These are phyloP conservation scores for Hydrolagus affinis DNA, from an alignment of 2,113 vertebrate species.

Conservation along the genomic window DNA sequence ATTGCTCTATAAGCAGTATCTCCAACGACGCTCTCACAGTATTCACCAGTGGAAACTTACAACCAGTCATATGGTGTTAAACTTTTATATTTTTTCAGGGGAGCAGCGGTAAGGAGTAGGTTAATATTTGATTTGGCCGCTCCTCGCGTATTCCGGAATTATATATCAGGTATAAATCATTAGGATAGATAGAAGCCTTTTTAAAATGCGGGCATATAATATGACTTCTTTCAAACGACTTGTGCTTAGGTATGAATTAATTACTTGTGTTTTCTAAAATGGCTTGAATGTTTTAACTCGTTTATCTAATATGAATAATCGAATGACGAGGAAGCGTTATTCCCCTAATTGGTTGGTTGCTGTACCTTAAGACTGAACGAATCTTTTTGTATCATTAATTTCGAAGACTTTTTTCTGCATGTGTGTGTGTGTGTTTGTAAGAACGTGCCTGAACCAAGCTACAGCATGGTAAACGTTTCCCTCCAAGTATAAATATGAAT, in stretches of 20 bases:
- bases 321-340: background rate
- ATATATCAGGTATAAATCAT: background rate
- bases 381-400: background rate
- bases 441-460: background rate
- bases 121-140: background rate
- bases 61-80: background rate
- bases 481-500: background rate
- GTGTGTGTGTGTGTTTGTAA: background rate
- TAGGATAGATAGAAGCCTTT: background rate
- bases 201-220: background rate
- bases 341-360: background rate
- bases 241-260: background rate
- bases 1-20: no score
- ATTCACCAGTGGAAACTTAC: background rate
- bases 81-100: background rate
- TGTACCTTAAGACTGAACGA: slow-evolving; percentile 6
- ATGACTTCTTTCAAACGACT: background rate
- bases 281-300: background rate
- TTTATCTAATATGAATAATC: background rate
- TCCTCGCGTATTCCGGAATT: background rate
- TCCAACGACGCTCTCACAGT: no score
- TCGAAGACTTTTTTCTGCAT: background rate
- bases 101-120: background rate
- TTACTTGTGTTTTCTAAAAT: no score
- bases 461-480: background rate